Conservation (phyloP, 2,113 vertebrate species). For the Steatornis caripensis region DNA sequence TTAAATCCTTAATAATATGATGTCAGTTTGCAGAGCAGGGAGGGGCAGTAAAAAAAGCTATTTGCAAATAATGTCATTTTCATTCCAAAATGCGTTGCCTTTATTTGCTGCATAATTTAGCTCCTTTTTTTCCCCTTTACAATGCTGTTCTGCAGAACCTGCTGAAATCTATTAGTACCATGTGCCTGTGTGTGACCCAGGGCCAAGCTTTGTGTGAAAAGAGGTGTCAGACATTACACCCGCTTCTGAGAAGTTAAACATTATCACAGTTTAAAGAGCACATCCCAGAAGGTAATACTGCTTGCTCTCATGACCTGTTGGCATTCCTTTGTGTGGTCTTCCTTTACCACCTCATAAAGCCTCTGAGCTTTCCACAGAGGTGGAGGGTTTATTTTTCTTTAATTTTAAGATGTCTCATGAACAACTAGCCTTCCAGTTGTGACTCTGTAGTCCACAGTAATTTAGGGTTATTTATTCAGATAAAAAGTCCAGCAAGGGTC, state of each 20-base stretch:
- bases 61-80: slow-evolving; percentile 48
- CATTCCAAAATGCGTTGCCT: slow-evolving; percentile 5
- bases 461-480: neutral
- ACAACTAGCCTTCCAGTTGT: neutral
- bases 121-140: neutral
- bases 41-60: neutral
- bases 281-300: slow-evolving; percentile 11
- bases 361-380: neutral
- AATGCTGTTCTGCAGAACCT: neutral
- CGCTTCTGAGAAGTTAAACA: slow-evolving; percentile 9
- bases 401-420: neutral
- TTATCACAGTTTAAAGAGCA: slow-evolving; percentile 40
- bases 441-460: neutral
- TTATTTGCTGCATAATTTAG: neutral
- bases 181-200: neutral
- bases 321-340: neutral
- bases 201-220: neutral
- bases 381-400: neutral
- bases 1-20: slow-evolving; percentile 8
- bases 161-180: slow-evolving; percentile 7
- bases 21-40: neutral
- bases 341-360: neutral
- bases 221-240: neutral
- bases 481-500: neutral
- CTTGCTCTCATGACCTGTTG: neutral